These are phyloP conservation scores for Thecocarcelia acutangulata DNA, from an alignment of 2,888 invertebrate genomes.

Conservation along the genomic window DNA sequence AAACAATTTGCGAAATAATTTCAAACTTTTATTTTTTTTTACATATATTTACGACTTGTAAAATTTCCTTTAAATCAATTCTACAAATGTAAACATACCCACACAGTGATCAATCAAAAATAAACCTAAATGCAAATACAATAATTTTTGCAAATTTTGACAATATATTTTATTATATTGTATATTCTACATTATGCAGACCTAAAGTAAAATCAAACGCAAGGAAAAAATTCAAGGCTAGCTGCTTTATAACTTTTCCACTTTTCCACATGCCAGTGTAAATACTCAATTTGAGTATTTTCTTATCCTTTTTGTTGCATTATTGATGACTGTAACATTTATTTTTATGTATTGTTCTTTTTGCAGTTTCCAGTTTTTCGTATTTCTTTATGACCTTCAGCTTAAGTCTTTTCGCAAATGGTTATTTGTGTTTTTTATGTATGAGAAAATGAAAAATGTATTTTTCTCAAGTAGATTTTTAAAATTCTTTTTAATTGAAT, in stretches of 20 bases:
- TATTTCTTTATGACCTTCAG: background rate
- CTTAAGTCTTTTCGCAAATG: slow-evolving; percentile 12
- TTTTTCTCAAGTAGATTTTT: slow-evolving; percentile 45
- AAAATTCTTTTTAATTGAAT: slow-evolving; percentile 55
- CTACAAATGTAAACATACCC: no score
- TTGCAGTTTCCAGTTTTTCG: background rate
- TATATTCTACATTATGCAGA: no score
- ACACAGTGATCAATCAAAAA: no score
- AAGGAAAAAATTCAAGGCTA: no score
- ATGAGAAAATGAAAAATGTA: slow-evolving; percentile 47
- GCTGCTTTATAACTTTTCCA: background rate
- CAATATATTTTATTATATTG: no score
- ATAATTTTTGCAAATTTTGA: no score
- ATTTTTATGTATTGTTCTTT: slow-evolving; percentile 1
- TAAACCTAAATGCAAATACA: no score
- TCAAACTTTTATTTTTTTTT: no score
- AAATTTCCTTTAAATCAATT: no score
- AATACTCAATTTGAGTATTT: background rate
- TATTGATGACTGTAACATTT: slow-evolving; percentile 49
- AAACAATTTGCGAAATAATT: no score
- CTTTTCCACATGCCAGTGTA: background rate
- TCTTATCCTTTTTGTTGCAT: slow-evolving; percentile 23
- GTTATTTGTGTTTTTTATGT: slow-evolving; percentile 2
- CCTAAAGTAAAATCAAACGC: no score
- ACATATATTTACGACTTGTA: no score